These are phyloP conservation scores for Colius striatus DNA, from an alignment of 2,113 vertebrate genomes.

Conservation along the genomic window DNA sequence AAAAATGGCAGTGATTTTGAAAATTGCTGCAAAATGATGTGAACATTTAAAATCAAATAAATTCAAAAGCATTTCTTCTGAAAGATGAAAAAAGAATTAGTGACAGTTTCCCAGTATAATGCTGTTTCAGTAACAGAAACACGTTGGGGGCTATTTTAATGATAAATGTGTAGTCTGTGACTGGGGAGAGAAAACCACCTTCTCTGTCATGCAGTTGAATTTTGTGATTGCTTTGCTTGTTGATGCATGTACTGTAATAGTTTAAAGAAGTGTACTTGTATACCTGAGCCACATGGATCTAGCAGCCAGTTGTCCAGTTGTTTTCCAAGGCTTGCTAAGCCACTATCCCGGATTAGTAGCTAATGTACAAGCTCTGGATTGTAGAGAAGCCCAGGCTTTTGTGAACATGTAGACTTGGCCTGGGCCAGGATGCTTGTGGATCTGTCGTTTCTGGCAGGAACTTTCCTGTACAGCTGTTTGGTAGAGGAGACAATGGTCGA, in stretches of 20 bases:
- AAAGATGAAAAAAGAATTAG: constrained; percentile 18
- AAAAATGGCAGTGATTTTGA: constrained; percentile 52
- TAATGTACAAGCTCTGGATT: not conserved
- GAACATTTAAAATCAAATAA: constrained; percentile 30
- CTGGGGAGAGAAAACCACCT: not conserved
- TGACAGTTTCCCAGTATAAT: not conserved
- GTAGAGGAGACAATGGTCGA: not conserved
- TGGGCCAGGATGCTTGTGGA: not conserved
- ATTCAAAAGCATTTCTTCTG: not conserved
- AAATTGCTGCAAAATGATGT: constrained; percentile 44
- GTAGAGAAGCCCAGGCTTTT: not conserved
- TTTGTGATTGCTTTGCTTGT: not conserved
- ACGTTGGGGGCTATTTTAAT: not conserved
- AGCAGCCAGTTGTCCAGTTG: not conserved
- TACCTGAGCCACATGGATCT: not conserved
- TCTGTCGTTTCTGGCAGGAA: not conserved
- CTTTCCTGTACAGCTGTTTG: not conserved
- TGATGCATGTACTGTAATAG: not conserved
- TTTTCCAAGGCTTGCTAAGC: not conserved
- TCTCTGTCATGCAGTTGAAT: not conserved
- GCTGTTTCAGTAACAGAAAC: constrained; percentile 11
- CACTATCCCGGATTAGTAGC: not conserved
- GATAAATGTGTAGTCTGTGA: not conserved
- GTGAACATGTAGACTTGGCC: not conserved
- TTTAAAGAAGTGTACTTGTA: not conserved